Conservation (phyloP, 2,113 vertebrate genomes). For the Myiozetetes cayanensis region DNA sequence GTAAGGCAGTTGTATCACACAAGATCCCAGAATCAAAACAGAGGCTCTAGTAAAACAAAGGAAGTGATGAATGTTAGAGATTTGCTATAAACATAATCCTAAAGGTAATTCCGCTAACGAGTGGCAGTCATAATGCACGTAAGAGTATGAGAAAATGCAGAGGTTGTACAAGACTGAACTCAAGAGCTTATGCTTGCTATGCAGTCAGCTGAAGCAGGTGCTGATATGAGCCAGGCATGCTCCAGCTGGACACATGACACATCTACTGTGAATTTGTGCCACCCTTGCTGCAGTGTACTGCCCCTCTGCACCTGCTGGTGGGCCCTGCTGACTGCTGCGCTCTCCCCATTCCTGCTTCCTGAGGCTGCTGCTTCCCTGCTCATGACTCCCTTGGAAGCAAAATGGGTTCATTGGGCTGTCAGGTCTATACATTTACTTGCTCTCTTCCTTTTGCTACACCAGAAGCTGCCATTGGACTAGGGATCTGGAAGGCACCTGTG, state of each 20-base stretch:
- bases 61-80: not conserved
- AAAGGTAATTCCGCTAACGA: not conserved
- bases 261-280: too few species aligned
- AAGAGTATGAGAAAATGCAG: not conserved
- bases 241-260: not conserved
- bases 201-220: not conserved
- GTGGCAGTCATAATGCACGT: rapidly evolving
- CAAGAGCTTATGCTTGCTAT: not conserved
- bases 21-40: not conserved
- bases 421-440: not conserved
- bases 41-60: not conserved
- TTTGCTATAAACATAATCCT: not conserved
- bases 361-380: not conserved
- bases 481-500: not conserved
- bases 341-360: not conserved
- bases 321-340: rapidly evolving
- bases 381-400: not conserved
- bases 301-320: not conserved
- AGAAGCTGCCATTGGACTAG: not conserved
- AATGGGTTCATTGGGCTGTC: not conserved
- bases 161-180: not conserved
- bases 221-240: not conserved
- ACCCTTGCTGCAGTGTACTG: not conserved
- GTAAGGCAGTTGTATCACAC: not conserved
- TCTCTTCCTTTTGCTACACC: not conserved